Evolutionary conservation across 1,140 invertebrate species (phyloP), one percentile per base, ranked within the genome.

Genomic region (Temnothorax curvispinosus): DNA sequence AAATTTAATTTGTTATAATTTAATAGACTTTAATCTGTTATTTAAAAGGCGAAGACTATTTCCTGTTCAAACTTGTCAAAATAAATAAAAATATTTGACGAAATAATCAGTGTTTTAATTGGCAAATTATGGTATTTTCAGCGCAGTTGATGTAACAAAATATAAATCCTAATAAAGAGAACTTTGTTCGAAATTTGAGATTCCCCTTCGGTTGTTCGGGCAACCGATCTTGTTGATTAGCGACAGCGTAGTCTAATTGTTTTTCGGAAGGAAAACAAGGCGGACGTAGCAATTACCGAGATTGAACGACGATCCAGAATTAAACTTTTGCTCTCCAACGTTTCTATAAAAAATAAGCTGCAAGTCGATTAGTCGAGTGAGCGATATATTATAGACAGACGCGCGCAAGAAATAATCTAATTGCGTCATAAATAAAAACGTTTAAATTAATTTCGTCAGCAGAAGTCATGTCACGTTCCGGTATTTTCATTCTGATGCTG

Each of bases 201-300:
- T 65, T 21, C 9, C 21, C 9, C 38, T 38, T 77, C 8, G 74
- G 77, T 81, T 21, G 76, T 47, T 81, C n/a, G 15, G 85, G 85
- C 54, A 81, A 81, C 58, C 21, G 13, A 67, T 38, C 60, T 69
- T 86, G 38, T 81, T 58, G 52, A 81, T 71, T 38, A 21, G 47
- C 27, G 13, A 56, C 11, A 58, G 50, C 38, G 54, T 11, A 4
- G 13, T 3, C 35, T 44, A 85, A 62, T 80, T 80, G 47, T 74
- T 74, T 58, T 44, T 74, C 6, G 0, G 13, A 2, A 21, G 32
- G 11, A 38, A 47, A 47, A 82, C 21, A 58, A 82, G 9, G 2
- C 8, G 47, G 35, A 81, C 27, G 27, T 27, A 64, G 35, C 21
- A 32, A 72, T 58, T 80, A 35, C 21, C 2, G 3, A 54, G 62